Evolutionary conservation across 1,140 invertebrate species (phyloP).

Genomic region (Anadara kagoshimensis): DNA sequence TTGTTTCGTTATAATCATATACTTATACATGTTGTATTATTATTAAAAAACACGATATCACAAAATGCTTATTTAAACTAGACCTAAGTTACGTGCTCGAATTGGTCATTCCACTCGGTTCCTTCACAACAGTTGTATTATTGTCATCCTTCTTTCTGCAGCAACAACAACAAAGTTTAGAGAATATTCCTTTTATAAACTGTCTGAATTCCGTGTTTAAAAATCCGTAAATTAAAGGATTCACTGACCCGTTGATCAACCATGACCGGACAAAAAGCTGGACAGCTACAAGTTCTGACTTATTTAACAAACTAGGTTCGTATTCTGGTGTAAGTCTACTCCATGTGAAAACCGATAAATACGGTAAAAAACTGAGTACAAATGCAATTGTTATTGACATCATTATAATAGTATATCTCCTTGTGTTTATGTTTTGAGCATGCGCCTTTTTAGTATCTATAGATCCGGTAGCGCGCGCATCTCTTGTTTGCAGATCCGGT

Average conservation of each 20-base stretch:
- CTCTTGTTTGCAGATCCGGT: constrained; percentile 10
- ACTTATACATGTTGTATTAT: too few species aligned
- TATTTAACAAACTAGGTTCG: constrained; percentile 32
- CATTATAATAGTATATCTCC: constrained; percentile 37
- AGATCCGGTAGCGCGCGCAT: constrained; percentile 15
- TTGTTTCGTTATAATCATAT: too few species aligned
- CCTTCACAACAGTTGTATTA: too few species aligned
- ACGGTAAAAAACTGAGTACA: constrained; percentile 36
- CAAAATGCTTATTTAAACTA: too few species aligned
- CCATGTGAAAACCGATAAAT: constrained; percentile 29
- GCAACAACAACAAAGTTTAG: constrained; percentile 5
- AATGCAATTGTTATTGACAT: constrained; percentile 33
- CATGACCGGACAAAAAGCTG: constrained; percentile 49
- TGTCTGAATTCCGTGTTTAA: constrained; percentile 47
- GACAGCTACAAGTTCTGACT: constrained; percentile 32
- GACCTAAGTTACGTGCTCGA: too few species aligned
- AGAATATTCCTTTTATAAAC: constrained; percentile 20
- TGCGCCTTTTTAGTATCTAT: constrained; percentile 27
- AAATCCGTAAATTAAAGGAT: constrained; percentile 52
- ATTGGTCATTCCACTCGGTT: too few species aligned
- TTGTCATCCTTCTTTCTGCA: background rate
- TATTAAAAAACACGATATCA: too few species aligned
- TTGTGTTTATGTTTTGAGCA: constrained; percentile 35
- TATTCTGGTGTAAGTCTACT: constrained; percentile 21
- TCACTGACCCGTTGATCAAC: constrained; percentile 45